Base-by-base conservation (phyloP, 2,113 vertebrate species). In the Indicator indicator region DNA sequence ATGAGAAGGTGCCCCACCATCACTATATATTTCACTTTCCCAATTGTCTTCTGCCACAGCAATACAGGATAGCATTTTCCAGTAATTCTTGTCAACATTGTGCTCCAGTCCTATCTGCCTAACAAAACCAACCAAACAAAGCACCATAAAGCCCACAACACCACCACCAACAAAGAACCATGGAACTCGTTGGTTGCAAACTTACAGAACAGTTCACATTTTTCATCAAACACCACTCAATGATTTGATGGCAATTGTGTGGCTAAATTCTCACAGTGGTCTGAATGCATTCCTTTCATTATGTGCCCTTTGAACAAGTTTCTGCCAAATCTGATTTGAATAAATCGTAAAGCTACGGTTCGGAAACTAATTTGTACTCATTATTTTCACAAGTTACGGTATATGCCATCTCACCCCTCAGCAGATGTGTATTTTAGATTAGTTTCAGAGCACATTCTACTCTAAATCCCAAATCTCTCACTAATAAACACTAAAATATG, bases 401-500 rank as follows among this genome's bases (percentile, higher is more conserved):
- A 56, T 15, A 60, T 50, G 72, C n/a, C 67, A 77, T 92, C 94
- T 94, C 55, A 90, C 52, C 88, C 69, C 90, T 95, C 88, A 83
- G 62, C 55, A 82, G 59, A 79, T 77, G 36, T 72, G 48, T 44
- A 74, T 93, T 95, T 88, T 88, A 88, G 60, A 86, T 90, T 85
- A 46, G 32, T 79, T 96, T 96, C 84, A 84, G 72, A 84, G 38
- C 19, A 68, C 30, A 56, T 64, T 83, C 42, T 72, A 60, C n/a
- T 81, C 86, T 91, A 93, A 96, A 83, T 92, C 76, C 38, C 46
- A 91, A 69, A 77, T 92, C 67, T 93, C 75, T 78, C 75, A 21
- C 67, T 86, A 92, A 92, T 82, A 92, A 96, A 91, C 54, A 80
- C 52, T 88, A 95, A 95, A 96, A 95, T 90, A 90, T 80, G 42